These are phyloP conservation scores for Neodiprion lecontei DNA, from an alignment of 1,140 invertebrate species.

Conservation along the genomic window DNA sequence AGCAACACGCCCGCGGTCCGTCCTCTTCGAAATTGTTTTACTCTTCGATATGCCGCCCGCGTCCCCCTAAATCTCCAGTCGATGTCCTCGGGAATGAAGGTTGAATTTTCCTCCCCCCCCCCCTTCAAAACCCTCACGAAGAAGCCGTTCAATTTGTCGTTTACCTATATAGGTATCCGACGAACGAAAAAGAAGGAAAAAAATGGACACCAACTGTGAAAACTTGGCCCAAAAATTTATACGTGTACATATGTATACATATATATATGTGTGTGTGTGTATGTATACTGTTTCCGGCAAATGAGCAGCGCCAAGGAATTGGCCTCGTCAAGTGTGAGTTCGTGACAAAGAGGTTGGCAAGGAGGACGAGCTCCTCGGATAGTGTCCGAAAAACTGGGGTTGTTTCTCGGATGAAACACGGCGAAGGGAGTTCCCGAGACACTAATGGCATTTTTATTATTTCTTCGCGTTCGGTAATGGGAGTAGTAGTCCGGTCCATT, in stretches of 20 bases:
- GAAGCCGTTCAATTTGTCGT: too few relatives aligned
- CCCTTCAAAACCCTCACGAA: too few relatives aligned
- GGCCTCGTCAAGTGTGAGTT: slow-evolving; percentile 51
- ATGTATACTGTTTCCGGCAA: too few relatives aligned
- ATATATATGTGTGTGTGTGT: too few relatives aligned
- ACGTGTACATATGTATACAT: too few relatives aligned
- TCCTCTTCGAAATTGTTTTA: slow-evolving; percentile 3
- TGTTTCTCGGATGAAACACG: slow-evolving; percentile 20
- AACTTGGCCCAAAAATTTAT: too few relatives aligned
- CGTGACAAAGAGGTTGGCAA: slow-evolving; percentile 43
- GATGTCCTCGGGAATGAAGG: not conserved
- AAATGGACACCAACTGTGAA: not conserved
- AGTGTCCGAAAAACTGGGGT: slow-evolving; percentile 21
- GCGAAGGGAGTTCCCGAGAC: slow-evolving; percentile 33
- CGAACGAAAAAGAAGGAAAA: not conserved
- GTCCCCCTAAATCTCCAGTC: not conserved
- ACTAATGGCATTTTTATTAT: slow-evolving; percentile 64
- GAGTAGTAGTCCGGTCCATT: slow-evolving; percentile 51
- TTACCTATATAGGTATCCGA: too few relatives aligned
- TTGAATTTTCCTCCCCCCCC: not conserved
- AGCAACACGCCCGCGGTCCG: not conserved
- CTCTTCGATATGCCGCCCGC: not conserved
- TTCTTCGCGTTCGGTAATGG: slow-evolving; percentile 36
- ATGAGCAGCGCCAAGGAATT: slow-evolving; percentile 45
- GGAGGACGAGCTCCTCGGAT: slow-evolving; percentile 30